A percentile compares a stretch with the other conserved stretches of the same genome.
phyloP scores from a whole-genome alignment of 1,140 invertebrate genomes.

The Drosophila paulistorum region DNA sequence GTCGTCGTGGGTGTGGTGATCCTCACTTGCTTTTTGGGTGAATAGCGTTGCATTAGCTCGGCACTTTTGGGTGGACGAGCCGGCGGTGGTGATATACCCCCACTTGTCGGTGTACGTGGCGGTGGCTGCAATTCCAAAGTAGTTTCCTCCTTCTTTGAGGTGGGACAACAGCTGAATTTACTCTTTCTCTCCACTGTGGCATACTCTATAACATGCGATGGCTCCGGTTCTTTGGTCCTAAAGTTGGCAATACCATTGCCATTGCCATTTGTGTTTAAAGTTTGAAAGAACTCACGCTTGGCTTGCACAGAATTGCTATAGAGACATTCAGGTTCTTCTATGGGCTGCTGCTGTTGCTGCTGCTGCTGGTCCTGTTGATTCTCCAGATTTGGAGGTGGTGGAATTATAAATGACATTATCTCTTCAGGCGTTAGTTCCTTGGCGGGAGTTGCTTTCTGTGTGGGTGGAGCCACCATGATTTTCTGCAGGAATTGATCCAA shows the following conservation, averaged over 20 bases:
- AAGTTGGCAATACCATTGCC: conserved; percentile 43
- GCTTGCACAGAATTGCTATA: conserved; percentile 78
- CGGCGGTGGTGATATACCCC: conserved; percentile 78
- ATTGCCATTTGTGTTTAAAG: conserved; percentile 54
- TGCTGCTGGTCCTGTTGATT: conserved; percentile 37
- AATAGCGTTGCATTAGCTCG: conserved; percentile 73
- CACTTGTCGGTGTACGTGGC: conserved; percentile 84
- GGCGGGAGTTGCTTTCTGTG: conserved; percentile 87
- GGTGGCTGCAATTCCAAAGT: conserved; percentile 78
- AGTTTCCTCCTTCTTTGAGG: conserved; percentile 83
- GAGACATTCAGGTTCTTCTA: conserved; percentile 49
- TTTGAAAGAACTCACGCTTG: conserved; percentile 70
- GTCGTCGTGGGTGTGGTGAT: conserved; percentile 27
- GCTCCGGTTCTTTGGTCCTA: conserved; percentile 17
- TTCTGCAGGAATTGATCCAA: conserved; percentile 93
- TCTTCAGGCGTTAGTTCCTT: conserved; percentile 90
- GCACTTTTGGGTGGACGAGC: conserved; percentile 87
- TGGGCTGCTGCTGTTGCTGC: not conserved
- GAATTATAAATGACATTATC: conserved; percentile 91
- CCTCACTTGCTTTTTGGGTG: conserved; percentile 82
- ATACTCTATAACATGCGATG: conserved; percentile 86
- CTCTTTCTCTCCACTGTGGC: conserved; percentile 87
- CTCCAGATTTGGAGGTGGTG: conserved; percentile 87
- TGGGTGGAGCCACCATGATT: conserved; percentile 91
- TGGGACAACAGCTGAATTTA: conserved; percentile 87